Evolutionary conservation across 1,140 invertebrate species (phyloP), one percentile per base, ranked within the genome.

Genomic region (Drosophila lini): DNA sequence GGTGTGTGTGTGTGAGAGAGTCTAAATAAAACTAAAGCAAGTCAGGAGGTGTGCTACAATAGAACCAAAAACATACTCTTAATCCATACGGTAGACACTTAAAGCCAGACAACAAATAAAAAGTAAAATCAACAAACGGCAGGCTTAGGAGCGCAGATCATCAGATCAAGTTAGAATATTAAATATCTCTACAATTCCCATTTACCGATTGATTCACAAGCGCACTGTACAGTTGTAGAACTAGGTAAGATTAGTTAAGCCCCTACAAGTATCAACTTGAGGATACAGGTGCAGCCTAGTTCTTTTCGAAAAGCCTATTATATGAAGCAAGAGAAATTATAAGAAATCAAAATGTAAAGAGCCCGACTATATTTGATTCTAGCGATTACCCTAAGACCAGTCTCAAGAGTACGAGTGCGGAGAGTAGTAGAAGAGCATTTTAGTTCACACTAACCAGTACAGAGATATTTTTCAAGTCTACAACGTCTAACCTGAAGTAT

Each of bases 401-500:
- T 28, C 34, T 19, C 28, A 34, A 41, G 13, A 10, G 25, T 36
- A 13, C 47, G 28, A 50, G 16, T 42, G 28, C 28, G 69, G 15
- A 40, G 52, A 61, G 52, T 58, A 61, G 52, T 58, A 52, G 31
- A 45, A 61, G 69, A 61, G 56, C 45, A 61, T 31, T 55, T 65
- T 67, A 53, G 8, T 36, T 74, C 71, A 75, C 73, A 67, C 79
- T 88, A 88, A 73, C 76, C 75, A 71, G 53, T 60, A 80, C 62
- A 53, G 44, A 52, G 50, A 65, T 58, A 75, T 47, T 78, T 76
- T 65, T 59, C 63, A 81, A 74, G 47, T 75, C 73, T 75, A 68
- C 61, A 69, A 89, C 63, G 41, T 76, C 91, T 92, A 92, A 92
- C 91, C 91, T 92, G 77, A 68, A 92, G 83, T 83, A 92, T 91